Conservation (phyloP, 2,113 vertebrate genomes). For the Lipophrys pholis region DNA sequence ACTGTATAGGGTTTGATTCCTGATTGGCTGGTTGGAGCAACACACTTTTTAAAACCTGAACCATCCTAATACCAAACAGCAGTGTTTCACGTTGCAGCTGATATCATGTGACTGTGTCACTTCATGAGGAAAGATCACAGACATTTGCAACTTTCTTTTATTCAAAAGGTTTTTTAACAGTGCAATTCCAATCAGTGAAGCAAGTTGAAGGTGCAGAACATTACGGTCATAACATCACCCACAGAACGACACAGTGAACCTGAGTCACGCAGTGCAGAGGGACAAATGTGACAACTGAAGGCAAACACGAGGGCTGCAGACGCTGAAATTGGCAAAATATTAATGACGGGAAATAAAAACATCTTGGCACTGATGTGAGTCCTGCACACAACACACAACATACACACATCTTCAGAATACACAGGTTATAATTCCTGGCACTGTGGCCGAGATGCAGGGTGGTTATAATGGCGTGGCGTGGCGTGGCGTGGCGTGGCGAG, state of each 20-base stretch:
- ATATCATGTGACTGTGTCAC: no score
- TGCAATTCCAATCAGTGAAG: conserved; percentile 61
- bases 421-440: no score
- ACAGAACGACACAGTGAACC: conserved; percentile 67
- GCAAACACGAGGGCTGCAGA: conserved; percentile 14
- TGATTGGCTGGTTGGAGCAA: no score
- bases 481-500: no score
- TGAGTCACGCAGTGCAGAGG: conserved; percentile 64
- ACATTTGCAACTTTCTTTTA: conserved; percentile 45
- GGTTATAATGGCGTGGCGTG: conserved; percentile 42
- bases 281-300: conserved; percentile 16
- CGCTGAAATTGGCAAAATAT: conserved; percentile 37
- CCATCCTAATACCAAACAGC: no score
- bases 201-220: conserved; percentile 56
- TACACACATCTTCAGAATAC: conserved; percentile 24
- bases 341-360: conserved; percentile 22
- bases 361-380: conserved; percentile 49
- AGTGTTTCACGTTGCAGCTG: no score
- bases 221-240: conserved; percentile 41
- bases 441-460: conserved; percentile 39
- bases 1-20: no score
- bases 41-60: no score
- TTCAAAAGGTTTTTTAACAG: conserved; percentile 54
- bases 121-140: no score
- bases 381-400: conserved; percentile 9